Conservation (phyloP, 30 jellyfish, hydroid and myxozoan genomes). For the Kudoa iwatai region DNA sequence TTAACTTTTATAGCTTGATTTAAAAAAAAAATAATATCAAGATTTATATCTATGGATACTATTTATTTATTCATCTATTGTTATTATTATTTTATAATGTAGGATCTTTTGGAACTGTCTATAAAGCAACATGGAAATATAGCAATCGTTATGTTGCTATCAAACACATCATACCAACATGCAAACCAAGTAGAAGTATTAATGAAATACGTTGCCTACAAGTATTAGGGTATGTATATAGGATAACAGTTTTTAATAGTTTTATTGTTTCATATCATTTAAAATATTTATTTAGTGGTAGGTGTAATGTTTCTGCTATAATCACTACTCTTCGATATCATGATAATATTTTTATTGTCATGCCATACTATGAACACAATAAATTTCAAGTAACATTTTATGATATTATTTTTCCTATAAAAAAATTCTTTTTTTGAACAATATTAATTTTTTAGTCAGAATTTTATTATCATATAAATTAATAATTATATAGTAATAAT, state of each 20-base stretch:
- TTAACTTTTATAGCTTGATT: too few species aligned
- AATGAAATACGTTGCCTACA: slow-evolving; percentile 50
- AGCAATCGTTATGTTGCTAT: too few species aligned
- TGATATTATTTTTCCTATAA: background rate
- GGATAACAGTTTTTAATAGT: background rate
- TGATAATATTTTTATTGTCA: slow-evolving; percentile 35
- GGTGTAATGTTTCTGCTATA: slow-evolving; percentile 16
- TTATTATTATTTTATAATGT: too few species aligned
- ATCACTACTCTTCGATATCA: slow-evolving; percentile 27
- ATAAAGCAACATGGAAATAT: too few species aligned
- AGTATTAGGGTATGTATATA: slow-evolving; percentile 31
- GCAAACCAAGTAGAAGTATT: slow-evolving; percentile 41
- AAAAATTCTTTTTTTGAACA: background rate
- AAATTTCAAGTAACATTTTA: slow-evolving; percentile 21
- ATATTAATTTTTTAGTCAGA: background rate
- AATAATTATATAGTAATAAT: too few species aligned
- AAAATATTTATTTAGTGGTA: slow-evolving; percentile 23
- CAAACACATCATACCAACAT: slow-evolving; percentile 50
- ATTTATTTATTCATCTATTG: too few species aligned
- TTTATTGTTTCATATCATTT: background rate
- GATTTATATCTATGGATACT: too few species aligned
- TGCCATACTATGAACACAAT: slow-evolving; percentile 57
- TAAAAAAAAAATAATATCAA: too few species aligned
- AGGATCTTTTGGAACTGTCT: too few species aligned
- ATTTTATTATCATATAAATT: background rate